Conservation (phyloP, 64 coral and sea anemone species). For the Montipora efflorescens region DNA sequence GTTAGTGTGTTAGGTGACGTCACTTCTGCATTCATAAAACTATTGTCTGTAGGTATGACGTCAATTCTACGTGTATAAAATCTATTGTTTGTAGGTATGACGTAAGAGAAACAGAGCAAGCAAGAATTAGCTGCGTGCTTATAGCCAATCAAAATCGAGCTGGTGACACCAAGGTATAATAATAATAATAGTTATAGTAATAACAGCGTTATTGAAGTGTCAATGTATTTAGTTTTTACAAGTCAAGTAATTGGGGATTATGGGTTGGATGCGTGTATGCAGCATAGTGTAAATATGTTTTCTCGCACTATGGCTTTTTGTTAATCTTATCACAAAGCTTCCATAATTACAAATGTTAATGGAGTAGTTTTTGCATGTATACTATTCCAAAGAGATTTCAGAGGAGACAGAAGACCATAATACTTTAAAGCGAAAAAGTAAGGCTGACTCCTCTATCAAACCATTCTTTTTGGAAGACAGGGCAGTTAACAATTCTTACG, state of each 20-base stretch:
- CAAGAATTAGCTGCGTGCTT: no score
- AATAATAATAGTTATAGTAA: no score
- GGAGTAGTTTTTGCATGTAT: neutral
- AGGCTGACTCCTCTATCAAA: neutral
- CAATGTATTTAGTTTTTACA: no score
- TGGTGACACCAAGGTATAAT: no score
- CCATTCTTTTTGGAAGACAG: neutral
- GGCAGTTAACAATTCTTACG: slow-evolving; percentile 14
- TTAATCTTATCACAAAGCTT: neutral
- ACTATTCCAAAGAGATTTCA: neutral
- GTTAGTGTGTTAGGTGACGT: no score
- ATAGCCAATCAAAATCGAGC: no score
- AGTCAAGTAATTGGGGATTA: neutral
- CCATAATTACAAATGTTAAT: neutral
- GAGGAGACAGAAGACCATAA: neutral
- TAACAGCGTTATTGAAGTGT: no score
- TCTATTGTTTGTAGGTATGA: no score
- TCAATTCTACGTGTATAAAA: no score
- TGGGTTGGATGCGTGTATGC: neutral
- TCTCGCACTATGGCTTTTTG: slow-evolving; percentile 8
- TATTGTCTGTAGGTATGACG: no score
- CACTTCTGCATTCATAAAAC: no score
- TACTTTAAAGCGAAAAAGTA: neutral
- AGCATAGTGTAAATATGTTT: slow-evolving; percentile 37
- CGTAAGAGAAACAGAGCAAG: no score